Percentiles rank a stretch among this genome's conserved stretches.
These are phyloP conservation scores for Xiphorhynchus elegans DNA, from an alignment of 2,113 vertebrate genomes.

Conservation along the genomic window DNA sequence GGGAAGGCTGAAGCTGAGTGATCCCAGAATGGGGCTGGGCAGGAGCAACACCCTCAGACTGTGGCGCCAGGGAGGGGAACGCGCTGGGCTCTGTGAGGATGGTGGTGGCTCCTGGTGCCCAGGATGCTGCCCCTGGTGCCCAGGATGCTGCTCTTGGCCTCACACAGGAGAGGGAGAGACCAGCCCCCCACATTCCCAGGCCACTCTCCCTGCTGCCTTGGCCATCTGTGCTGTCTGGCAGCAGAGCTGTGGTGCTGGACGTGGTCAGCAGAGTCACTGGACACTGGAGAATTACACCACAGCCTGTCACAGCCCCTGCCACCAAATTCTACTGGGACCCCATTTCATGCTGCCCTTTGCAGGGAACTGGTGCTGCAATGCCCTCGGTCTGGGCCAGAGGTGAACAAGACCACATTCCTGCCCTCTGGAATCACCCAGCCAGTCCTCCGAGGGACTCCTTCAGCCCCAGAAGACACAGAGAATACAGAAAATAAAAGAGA, in stretches of 20 bases:
- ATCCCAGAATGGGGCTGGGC: rapidly evolving
- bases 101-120: rapidly evolving
- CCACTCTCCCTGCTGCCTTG: not conserved
- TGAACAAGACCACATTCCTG: rapidly evolving
- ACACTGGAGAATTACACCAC: rapidly evolving
- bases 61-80: not conserved
- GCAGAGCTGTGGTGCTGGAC: not conserved
- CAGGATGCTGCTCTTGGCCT: not conserved
- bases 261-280: rapidly evolving
- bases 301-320: not conserved
- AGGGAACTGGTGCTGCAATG: not conserved
- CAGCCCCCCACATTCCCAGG: not conserved
- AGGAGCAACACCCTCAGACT: not conserved
- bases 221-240: rapidly evolving
- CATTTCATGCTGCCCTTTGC: rapidly evolving
- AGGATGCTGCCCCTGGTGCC: not conserved
- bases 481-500: not conserved
- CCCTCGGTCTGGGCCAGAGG: not conserved
- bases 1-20: not conserved
- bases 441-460: not conserved
- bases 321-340: rapidly evolving
- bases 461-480: not conserved
- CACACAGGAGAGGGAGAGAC: too few species aligned
- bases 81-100: rapidly evolving
- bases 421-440: not conserved